Conservation (phyloP, 2,888 invertebrate species). For the Gastracanthus pulcherrimus region DNA sequence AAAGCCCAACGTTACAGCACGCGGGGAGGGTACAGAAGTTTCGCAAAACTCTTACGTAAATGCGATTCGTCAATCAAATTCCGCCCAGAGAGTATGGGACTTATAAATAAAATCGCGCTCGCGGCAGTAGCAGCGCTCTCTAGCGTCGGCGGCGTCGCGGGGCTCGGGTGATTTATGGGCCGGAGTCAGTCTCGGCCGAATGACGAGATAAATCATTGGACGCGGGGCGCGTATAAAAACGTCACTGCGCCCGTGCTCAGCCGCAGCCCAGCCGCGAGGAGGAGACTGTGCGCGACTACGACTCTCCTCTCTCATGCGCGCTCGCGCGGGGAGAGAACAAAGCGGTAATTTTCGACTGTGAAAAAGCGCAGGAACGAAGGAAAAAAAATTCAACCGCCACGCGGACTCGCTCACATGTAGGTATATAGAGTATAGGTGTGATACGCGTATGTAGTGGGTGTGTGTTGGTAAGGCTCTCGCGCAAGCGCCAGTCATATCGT, state of each 20-base stretch:
- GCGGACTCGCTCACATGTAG: background rate
- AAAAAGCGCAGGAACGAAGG: slow-evolving; percentile 33
- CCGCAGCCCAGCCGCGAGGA: too few relatives aligned
- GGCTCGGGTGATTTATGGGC: slow-evolving; percentile 48
- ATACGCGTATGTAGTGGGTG: background rate
- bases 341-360: slow-evolving; percentile 53
- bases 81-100: slow-evolving; percentile 46
- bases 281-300: too few relatives aligned
- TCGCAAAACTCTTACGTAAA: slow-evolving; percentile 54
- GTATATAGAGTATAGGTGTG: background rate
- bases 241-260: slow-evolving; percentile 64
- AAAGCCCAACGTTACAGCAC: slow-evolving; percentile 62
- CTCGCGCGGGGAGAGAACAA: slow-evolving; percentile 16
- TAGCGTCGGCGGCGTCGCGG: background rate
- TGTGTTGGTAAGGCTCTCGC: too few relatives aligned
- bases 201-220: slow-evolving; percentile 57
- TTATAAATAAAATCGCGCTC: slow-evolving; percentile 55
- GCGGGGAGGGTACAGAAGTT: slow-evolving; percentile 59
- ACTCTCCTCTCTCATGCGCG: slow-evolving; percentile 8
- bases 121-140: too few relatives aligned
- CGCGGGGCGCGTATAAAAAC: slow-evolving; percentile 58
- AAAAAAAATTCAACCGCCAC: slow-evolving; percentile 21
- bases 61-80: slow-evolving; percentile 57
- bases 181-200: slow-evolving; percentile 54
- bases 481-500: slow-evolving; percentile 50